Percentiles rank a stretch among this genome's conserved stretches.
phyloP scores from a whole-genome alignment of 1,140 invertebrate genomes.

The Ceratosolen solmsi region DNA sequence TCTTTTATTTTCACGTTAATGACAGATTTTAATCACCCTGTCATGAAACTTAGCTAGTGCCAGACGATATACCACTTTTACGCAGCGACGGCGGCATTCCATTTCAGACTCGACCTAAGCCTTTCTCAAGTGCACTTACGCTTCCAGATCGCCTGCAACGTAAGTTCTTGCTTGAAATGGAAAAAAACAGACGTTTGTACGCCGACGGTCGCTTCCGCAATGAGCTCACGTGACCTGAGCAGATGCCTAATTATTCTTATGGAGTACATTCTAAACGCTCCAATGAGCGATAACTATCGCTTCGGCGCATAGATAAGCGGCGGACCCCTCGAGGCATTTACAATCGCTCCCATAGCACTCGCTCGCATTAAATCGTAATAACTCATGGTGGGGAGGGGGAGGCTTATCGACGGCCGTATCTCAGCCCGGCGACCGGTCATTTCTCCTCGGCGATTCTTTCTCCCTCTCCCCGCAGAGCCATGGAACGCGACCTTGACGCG shows the following conservation, averaged over 20 bases:
- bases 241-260: background rate
- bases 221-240: background rate
- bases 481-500: too few relatives aligned
- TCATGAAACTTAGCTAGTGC: background rate
- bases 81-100: background rate
- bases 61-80: background rate
- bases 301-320: background rate
- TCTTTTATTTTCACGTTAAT: background rate
- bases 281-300: background rate
- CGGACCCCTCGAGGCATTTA: too few relatives aligned
- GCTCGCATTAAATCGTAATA: background rate
- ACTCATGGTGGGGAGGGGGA: too few relatives aligned
- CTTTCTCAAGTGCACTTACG: background rate
- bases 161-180: background rate
- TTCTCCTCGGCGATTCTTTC: background rate
- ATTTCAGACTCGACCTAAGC: background rate
- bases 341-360: too few relatives aligned
- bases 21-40: background rate
- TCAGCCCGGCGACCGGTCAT: background rate
- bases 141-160: background rate
- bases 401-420: background rate
- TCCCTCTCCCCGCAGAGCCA: too few relatives aligned
- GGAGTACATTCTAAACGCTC: background rate
- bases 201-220: background rate
- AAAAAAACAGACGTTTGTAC: background rate